Base-by-base conservation (phyloP, 2,888 invertebrate genomes). In the Caenorhabditis japonica region DNA sequence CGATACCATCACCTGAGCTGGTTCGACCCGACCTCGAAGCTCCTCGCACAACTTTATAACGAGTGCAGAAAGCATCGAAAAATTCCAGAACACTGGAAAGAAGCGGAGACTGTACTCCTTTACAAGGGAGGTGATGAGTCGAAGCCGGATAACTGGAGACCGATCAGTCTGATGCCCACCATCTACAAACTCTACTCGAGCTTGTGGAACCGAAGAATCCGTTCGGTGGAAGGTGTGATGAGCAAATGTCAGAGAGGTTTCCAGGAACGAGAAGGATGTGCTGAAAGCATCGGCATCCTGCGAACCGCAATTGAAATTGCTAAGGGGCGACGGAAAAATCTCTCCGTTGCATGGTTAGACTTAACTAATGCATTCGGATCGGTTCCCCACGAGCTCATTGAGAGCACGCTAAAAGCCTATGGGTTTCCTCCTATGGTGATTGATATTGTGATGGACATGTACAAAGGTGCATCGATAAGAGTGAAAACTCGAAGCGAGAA, bases 291-390 rank as follows among this genome's bases (percentile, higher is more conserved):
- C 2, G 47, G 39, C 2, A 69, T 69, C n/a, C 46, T 69, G 0
- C 30, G 68, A 19, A 52, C 51, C 3, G 58, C 68, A 0, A 69
- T 69, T 10, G 68, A 69, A 19, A 27, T 41, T 0, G 68, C 58
- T 1, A 43, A 21, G 33, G 46, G 58, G 0, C 23, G 7, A 5
- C 12, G 15, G 19, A n/a, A n/a, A 19, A 25, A 49, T 21, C 36
- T 70, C 3, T 25, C 61, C 3, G 49, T 61, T 1, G 70, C 70
- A 4, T 70, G 58, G 51, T 30, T 70, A 2, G 70, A 70, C 21
- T 41, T 69, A 5, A 53, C 39, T 5, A 69, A 69, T 38, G 69
- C 69, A 12, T 69, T 69, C 19, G 69, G 69, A 8, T 69, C 59
- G 4, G 43, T 68, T 10, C 58, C 66, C 10, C 56, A 47, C 19